phyloP scores from a whole-genome alignment of 2,113 vertebrate species.

The Camelus bactrianus region DNA sequence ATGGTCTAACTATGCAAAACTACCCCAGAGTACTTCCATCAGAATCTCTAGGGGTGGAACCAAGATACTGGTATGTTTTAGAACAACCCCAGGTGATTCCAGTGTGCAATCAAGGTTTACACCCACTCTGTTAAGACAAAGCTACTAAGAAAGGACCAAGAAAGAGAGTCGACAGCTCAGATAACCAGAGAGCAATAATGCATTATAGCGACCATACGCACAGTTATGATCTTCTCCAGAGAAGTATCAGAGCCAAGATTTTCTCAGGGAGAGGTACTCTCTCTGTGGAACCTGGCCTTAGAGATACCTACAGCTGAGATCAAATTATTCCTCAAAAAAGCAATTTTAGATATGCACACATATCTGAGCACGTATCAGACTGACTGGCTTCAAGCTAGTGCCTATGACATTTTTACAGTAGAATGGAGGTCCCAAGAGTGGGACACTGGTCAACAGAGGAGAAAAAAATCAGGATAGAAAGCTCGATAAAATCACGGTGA shows the following conservation, averaged over 20 bases:
- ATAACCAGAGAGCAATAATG: background rate
- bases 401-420: background rate
- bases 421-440: background rate
- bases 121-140: background rate
- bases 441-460: background rate
- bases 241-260: background rate
- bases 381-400: background rate
- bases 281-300: background rate
- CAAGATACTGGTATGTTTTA: background rate
- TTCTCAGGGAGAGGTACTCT: background rate
- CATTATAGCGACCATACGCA: background rate
- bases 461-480: background rate
- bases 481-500: background rate
- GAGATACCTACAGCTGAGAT: background rate
- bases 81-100: background rate
- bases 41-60: background rate
- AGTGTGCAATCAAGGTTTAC: background rate
- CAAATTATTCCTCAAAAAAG: constrained; percentile 15
- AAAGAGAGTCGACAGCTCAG: background rate
- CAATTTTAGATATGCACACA: background rate
- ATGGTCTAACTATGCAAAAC: background rate
- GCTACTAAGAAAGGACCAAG: background rate
- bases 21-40: background rate
- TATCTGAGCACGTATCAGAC: background rate
- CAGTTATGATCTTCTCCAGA: background rate